These are phyloP conservation scores for Cynopterus sphinx DNA, from an alignment of 2,797 vertebrate species.

Conservation along the genomic window DNA sequence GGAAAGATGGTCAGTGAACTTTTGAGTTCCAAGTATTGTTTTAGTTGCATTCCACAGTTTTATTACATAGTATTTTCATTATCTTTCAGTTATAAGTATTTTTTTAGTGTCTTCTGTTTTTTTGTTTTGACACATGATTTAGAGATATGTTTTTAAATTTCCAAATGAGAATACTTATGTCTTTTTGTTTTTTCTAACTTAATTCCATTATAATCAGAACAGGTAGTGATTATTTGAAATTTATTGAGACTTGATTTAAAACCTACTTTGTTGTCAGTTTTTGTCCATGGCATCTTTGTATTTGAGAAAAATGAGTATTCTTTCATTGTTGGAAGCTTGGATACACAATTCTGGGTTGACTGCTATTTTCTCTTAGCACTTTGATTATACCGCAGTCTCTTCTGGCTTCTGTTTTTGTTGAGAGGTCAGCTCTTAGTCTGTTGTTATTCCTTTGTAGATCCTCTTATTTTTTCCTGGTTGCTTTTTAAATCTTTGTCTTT, in stretches of 20 bases:
- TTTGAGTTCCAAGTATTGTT: background rate
- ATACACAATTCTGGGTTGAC: background rate
- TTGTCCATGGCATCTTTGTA: background rate
- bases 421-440: background rate
- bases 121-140: background rate
- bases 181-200: background rate
- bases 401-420: background rate
- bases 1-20: background rate
- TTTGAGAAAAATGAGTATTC: background rate
- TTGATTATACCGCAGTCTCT: background rate
- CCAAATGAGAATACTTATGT: background rate
- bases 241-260: slow-evolving; percentile 38
- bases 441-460: background rate
- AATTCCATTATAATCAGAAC: background rate
- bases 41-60: background rate
- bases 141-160: background rate
- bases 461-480: background rate
- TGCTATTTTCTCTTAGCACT: background rate
- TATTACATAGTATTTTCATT: background rate
- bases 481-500: background rate
- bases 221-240: slow-evolving; percentile 19
- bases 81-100: background rate
- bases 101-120: background rate
- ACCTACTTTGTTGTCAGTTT: background rate
- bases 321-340: background rate